These are phyloP conservation scores for Aplochiton taeniatus DNA, from an alignment of 2,797 vertebrate genomes.

Conservation along the genomic window DNA sequence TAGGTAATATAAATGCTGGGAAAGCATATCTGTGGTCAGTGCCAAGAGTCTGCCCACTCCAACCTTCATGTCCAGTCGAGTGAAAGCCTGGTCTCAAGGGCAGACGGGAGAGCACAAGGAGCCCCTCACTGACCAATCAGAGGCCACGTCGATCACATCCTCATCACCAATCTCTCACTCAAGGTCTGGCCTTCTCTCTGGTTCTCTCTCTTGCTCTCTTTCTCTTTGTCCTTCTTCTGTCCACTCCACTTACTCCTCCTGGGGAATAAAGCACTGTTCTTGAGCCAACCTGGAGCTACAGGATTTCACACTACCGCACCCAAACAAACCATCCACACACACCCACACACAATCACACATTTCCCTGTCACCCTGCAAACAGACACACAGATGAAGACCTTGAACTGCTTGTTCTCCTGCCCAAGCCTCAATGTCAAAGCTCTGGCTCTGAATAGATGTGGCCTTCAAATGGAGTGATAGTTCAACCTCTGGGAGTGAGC, in stretches of 20 bases:
- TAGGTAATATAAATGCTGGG: no score
- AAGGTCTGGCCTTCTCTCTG: no score
- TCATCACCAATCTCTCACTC: constrained; percentile 9
- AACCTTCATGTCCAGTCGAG: constrained; percentile 35
- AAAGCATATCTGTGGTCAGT: constrained; percentile 17
- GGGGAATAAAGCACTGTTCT: constrained; percentile 54
- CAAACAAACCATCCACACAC: constrained; percentile 10
- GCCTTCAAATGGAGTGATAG: constrained; percentile 51
- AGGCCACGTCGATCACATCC: constrained; percentile 6
- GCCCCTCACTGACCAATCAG: constrained; percentile 56
- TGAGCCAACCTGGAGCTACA: constrained; percentile 61
- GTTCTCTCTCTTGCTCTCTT: no score
- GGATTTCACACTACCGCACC: constrained; percentile 33
- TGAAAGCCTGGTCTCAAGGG: constrained; percentile 57
- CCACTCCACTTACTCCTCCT: constrained; percentile 47
- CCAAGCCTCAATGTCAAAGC: constrained; percentile 52
- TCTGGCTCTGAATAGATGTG: constrained; percentile 58
- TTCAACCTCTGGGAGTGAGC: constrained; percentile 59
- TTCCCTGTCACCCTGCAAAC: neutral
- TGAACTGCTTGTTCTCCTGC: constrained; percentile 59
- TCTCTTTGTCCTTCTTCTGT: constrained; percentile 35
- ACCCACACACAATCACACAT: constrained; percentile 6
- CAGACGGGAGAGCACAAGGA: constrained; percentile 26
- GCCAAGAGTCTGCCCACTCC: no score
- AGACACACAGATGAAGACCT: constrained; percentile 38